Percentiles rank a stretch among this genome's conserved stretches.
Evolutionary conservation across 2,113 vertebrate species (phyloP).

Genomic region (Notechis scutatus): DNA sequence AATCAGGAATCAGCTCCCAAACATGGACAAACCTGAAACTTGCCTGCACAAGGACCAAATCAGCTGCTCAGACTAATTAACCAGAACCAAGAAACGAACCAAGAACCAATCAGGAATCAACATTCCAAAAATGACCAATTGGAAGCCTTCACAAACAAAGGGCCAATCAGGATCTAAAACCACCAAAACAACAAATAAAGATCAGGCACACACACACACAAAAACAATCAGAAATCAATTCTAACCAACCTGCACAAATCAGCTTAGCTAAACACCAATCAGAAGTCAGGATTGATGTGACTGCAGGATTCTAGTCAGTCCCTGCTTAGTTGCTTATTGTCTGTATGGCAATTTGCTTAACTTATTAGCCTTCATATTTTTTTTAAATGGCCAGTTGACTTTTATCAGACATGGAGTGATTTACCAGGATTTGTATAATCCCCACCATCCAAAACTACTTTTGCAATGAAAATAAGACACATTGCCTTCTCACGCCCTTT

Average conservation of each 20-base stretch:
- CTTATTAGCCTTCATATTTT: not conserved
- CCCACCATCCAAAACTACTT: not conserved
- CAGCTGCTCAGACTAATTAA: not conserved
- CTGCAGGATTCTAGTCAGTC: not conserved
- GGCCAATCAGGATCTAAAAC: not conserved
- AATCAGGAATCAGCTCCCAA: not conserved
- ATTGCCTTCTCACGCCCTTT: not conserved
- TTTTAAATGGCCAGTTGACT: not conserved
- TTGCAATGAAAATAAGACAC: not conserved
- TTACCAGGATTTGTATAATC: not conserved
- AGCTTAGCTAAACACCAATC: not conserved
- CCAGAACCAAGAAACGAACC: not conserved
- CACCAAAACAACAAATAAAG: not conserved
- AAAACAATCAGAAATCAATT: not conserved
- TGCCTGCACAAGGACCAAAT: not conserved
- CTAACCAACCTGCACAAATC: not conserved
- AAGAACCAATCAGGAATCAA: not conserved
- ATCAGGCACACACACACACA: not conserved
- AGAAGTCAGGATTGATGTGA: not conserved
- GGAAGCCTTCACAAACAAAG: not conserved
- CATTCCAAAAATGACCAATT: not conserved
- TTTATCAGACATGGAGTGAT: not conserved
- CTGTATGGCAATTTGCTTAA: not conserved
- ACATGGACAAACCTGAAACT: not conserved
- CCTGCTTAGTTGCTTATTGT: not conserved